phyloP scores from a whole-genome alignment of 2,797 vertebrate genomes.

The Channa striata region DNA sequence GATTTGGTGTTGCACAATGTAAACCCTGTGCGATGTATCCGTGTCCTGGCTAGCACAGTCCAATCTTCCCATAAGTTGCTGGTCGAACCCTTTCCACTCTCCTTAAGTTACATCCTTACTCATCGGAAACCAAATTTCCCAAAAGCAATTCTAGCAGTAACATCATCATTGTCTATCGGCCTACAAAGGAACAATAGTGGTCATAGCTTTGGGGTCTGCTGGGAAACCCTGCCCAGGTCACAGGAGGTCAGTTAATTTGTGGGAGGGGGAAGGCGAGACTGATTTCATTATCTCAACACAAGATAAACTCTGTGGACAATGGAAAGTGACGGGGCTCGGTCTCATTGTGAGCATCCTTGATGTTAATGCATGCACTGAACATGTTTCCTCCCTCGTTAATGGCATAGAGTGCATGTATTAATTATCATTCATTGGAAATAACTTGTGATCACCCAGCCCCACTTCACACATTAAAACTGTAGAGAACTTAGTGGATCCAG shows the following conservation, averaged over 20 bases:
- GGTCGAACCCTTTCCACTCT: slow-evolving; percentile 44
- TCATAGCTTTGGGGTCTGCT: slow-evolving; percentile 44
- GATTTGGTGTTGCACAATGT: slow-evolving; percentile 51
- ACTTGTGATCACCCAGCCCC: too few relatives aligned
- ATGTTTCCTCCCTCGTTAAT: too few relatives aligned
- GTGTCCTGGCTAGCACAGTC: slow-evolving; percentile 45
- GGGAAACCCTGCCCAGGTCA: slow-evolving; percentile 68
- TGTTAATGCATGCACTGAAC: background rate
- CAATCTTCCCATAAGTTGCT: slow-evolving; percentile 20
- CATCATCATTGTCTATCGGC: slow-evolving; percentile 68
- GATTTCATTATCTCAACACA: slow-evolving; percentile 80
- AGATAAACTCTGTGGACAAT: slow-evolving; percentile 78
- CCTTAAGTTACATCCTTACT: slow-evolving; percentile 56
- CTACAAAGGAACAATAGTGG: slow-evolving; percentile 74
- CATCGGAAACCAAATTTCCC: slow-evolving; percentile 66
- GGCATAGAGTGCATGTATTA: too few relatives aligned
- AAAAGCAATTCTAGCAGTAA: slow-evolving; percentile 56
- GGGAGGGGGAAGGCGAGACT: slow-evolving; percentile 54
- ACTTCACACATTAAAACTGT: too few relatives aligned
- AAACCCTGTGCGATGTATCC: slow-evolving; percentile 56
- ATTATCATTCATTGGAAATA: too few relatives aligned
- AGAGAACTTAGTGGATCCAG: too few relatives aligned
- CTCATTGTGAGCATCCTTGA: background rate
- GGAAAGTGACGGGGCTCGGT: slow-evolving; percentile 34
- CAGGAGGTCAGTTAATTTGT: slow-evolving; percentile 62